These are phyloP conservation scores for Corbicula japonica DNA, from an alignment of 2,888 invertebrate species.

Conservation along the genomic window DNA sequence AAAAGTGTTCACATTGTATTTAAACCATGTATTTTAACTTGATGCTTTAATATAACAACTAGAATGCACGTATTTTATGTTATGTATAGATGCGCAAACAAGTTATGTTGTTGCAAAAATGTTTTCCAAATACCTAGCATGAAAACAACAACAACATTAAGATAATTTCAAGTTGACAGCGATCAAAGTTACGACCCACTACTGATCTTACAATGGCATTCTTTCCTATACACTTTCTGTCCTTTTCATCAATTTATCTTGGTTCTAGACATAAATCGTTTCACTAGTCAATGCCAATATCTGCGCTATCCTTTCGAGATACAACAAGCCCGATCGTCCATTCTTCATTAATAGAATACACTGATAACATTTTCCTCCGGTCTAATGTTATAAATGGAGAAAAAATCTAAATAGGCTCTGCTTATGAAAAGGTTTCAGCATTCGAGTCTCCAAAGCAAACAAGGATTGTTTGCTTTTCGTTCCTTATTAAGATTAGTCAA, in stretches of 20 bases:
- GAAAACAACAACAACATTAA: too few species aligned
- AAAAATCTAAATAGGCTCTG: conserved; percentile 69
- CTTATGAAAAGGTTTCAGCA: conserved; percentile 63
- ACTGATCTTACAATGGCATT: too few species aligned
- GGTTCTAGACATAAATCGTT: conserved; percentile 15
- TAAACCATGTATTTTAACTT: too few species aligned
- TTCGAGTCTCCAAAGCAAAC: conserved; percentile 61
- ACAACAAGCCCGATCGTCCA: conserved; percentile 52
- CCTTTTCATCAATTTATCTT: conserved; percentile 23
- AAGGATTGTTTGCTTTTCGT: conserved; percentile 44
- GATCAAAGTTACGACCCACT: too few species aligned
- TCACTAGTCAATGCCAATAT: conserved; percentile 26
- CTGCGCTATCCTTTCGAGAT: conserved; percentile 19
- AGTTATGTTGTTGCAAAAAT: too few species aligned
- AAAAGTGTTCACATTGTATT: too few species aligned
- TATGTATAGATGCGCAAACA: too few species aligned
- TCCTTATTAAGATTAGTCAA: conserved; percentile 38
- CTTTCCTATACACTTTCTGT: too few species aligned
- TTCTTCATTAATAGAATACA: conserved; percentile 69
- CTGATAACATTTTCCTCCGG: conserved; percentile 68
- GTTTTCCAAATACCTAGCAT: too few species aligned
- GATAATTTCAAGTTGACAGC: too few species aligned
- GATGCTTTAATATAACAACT: too few species aligned
- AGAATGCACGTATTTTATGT: too few species aligned
- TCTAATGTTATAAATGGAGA: conserved; percentile 72